Conservation (phyloP, 2,113 vertebrate species). For the Cyanoliseus patagonus region DNA sequence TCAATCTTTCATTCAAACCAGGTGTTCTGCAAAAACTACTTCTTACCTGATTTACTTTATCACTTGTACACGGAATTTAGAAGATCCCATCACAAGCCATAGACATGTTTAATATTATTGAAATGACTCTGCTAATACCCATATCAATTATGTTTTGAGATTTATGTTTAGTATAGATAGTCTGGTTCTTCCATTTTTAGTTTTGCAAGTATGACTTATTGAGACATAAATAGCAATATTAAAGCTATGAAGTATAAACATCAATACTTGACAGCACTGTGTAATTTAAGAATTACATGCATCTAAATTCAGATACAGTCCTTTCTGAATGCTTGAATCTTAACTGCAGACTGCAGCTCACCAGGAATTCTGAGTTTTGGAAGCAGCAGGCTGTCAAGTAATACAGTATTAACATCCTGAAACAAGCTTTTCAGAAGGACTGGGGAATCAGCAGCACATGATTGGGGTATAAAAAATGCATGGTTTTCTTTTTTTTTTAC, state of each 20-base stretch:
- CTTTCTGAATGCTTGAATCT: slow-evolving; percentile 64
- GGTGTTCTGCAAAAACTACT: slow-evolving; percentile 7
- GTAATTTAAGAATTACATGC: slow-evolving; percentile 64
- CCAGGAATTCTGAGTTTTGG: slow-evolving; percentile 54
- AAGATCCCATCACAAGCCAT: slow-evolving; percentile 34
- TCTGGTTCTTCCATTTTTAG: slow-evolving; percentile 54
- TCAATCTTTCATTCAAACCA: slow-evolving; percentile 48
- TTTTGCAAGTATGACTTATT: slow-evolving; percentile 71
- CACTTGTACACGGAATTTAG: slow-evolving; percentile 10
- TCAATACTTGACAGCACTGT: slow-evolving; percentile 62
- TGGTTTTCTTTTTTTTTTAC: neutral
- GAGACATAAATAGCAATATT: slow-evolving; percentile 74
- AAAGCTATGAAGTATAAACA: slow-evolving; percentile 68
- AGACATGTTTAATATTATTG: slow-evolving; percentile 56
- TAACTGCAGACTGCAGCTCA: slow-evolving; percentile 45
- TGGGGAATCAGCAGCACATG: neutral
- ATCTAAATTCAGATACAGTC: slow-evolving; percentile 56
- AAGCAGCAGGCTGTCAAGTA: slow-evolving; percentile 57
- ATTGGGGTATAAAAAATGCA: slow-evolving; percentile 11
- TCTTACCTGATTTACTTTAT: slow-evolving; percentile 26
- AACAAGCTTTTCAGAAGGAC: slow-evolving; percentile 43
- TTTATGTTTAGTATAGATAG: slow-evolving; percentile 60
- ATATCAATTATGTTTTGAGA: slow-evolving; percentile 66
- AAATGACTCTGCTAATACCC: slow-evolving; percentile 68
- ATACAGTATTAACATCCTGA: slow-evolving; percentile 35